Conservation (phyloP, 2,113 vertebrate species). For the Herpetotheres cachinnans region DNA sequence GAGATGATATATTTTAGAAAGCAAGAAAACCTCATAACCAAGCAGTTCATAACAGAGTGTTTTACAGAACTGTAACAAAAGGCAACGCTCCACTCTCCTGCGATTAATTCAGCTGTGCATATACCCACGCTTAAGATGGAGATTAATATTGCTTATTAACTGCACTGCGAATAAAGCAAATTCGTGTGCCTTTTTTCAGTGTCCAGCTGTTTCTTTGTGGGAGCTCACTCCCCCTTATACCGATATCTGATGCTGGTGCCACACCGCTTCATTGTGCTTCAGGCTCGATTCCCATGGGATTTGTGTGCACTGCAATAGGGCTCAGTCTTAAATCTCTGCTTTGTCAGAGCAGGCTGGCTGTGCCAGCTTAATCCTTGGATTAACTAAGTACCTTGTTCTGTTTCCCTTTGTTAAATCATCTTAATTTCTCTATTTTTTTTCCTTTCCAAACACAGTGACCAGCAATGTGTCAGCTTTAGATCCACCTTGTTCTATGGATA, state of each 20-base stretch:
- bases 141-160: not conserved
- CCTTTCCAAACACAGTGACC: not conserved
- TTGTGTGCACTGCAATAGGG: not conserved
- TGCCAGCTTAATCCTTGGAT: not conserved
- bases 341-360: not conserved
- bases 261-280: not conserved
- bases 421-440: not conserved
- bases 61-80: not conserved
- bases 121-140: not conserved
- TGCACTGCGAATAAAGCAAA: not conserved
- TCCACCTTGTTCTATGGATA: not conserved
- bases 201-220: not conserved
- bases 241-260: not conserved
- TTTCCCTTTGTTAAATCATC: not conserved
- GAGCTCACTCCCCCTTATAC: not conserved
- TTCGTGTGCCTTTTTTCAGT: not conserved
- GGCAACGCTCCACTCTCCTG: not conserved
- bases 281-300: not conserved
- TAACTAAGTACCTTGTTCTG: not conserved
- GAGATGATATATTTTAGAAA: not conserved
- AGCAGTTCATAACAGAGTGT: not conserved
- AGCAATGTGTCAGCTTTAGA: not conserved
- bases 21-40: not conserved
- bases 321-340: not conserved
- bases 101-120: not conserved